Evolutionary conservation across 2,113 vertebrate genomes (phyloP).

Genomic region (Crotalus horridus): DNA sequence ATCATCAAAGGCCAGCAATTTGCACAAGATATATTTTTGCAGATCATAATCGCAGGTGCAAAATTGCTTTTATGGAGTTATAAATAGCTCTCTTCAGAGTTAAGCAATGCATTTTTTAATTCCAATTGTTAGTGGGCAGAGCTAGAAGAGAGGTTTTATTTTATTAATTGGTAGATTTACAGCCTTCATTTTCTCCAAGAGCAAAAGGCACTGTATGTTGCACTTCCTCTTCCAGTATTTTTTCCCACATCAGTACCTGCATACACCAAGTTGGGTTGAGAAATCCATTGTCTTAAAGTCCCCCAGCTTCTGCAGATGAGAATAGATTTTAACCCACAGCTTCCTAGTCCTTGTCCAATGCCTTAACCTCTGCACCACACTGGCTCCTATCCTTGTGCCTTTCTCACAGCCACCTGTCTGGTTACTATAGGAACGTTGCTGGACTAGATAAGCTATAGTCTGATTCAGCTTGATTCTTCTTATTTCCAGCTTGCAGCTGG

Average conservation of each 20-base stretch:
- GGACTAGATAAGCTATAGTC: not conserved
- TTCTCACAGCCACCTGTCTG: not conserved
- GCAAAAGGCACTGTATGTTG: not conserved
- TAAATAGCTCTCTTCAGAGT: not conserved
- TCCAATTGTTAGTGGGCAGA: not conserved
- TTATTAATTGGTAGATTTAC: not conserved
- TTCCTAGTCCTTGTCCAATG: not conserved
- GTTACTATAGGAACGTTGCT: not conserved
- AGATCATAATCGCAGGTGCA: not conserved
- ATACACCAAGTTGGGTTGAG: not conserved
- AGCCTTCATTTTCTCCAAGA: not conserved
- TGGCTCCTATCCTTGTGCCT: not conserved
- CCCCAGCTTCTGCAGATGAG: not conserved
- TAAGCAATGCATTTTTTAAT: not conserved
- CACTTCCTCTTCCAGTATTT: not conserved
- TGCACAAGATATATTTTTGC: not conserved
- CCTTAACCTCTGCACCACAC: not conserved
- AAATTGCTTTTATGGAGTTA: not conserved
- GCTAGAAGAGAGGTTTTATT: not conserved
- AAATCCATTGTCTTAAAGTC: not conserved
- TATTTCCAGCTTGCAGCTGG: not conserved
- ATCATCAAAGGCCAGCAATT: not conserved
- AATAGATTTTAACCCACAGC: not conserved
- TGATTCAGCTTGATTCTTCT: not conserved
- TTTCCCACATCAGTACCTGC: not conserved